Conservation (phyloP, 2,113 vertebrate genomes). For the Gymnorhina tibicen region DNA sequence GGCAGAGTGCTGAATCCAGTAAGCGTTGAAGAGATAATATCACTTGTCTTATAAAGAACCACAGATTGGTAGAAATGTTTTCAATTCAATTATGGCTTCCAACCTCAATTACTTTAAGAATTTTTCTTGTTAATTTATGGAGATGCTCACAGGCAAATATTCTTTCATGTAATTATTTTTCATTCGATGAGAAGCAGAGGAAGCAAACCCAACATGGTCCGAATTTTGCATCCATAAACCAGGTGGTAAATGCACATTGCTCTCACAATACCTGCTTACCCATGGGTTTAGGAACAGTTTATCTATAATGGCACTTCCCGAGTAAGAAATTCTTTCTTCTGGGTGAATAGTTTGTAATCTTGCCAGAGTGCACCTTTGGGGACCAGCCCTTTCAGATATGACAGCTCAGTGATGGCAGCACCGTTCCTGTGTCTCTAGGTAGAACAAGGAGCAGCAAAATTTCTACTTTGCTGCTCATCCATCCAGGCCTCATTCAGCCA, state of each 20-base stretch:
- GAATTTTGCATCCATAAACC: background rate
- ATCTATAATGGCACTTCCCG: background rate
- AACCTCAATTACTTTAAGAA: slow-evolving; percentile 26
- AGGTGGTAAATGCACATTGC: background rate
- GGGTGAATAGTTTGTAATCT: background rate
- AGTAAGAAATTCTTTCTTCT: background rate
- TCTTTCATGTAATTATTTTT: slow-evolving; percentile 36
- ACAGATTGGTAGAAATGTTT: background rate
- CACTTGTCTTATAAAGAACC: slow-evolving; percentile 9
- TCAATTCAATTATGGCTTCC: slow-evolving; percentile 32
- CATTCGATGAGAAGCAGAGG: slow-evolving; percentile 1
- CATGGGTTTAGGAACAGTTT: background rate
- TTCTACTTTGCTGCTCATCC: background rate
- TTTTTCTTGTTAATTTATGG: slow-evolving; percentile 5
- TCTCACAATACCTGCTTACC: slow-evolving; percentile 20
- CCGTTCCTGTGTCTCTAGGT: background rate
- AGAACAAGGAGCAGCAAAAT: background rate
- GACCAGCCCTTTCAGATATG: background rate
- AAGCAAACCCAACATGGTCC: background rate
- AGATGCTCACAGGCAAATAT: background rate
- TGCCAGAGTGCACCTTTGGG: background rate
- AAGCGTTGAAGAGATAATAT: background rate
- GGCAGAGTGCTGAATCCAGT: background rate
- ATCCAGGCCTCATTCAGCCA: background rate
- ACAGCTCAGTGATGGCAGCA: background rate